These are phyloP conservation scores for Aythya baeri DNA, from an alignment of 2,113 vertebrate species.

Conservation along the genomic window DNA sequence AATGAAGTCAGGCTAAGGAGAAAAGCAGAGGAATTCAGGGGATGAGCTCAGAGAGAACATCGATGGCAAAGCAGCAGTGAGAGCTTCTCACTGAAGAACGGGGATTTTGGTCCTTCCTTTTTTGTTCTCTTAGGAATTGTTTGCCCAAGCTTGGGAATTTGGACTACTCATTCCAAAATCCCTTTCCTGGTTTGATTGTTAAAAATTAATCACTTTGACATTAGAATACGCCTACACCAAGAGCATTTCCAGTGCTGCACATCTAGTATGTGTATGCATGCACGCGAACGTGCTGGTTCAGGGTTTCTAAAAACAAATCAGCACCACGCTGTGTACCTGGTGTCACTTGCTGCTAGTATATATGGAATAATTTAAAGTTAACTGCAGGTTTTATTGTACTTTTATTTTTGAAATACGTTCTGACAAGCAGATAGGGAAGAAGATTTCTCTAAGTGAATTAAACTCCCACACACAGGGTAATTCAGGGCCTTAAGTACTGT, in stretches of 20 bases:
- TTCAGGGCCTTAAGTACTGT: not conserved
- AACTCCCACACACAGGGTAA: not conserved
- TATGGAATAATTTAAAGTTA: not conserved
- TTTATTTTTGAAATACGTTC: not conserved
- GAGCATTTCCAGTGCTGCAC: accelerated
- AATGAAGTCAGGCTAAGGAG: not conserved
- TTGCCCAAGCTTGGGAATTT: not conserved
- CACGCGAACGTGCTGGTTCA: not conserved
- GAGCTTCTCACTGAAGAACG: not conserved
- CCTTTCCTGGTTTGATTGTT: not conserved
- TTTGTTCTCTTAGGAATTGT: not conserved
- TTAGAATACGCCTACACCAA: not conserved
- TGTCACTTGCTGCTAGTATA: not conserved
- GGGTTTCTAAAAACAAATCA: not conserved
- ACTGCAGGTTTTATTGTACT: not conserved
- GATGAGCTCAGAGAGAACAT: not conserved
- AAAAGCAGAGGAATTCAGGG: not conserved
- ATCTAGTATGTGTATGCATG: accelerated
- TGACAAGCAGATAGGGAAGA: constrained; percentile 4
- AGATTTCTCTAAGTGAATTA: constrained; percentile 14
- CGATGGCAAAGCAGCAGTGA: not conserved
- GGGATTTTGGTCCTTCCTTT: not conserved
- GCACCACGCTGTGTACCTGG: not conserved
- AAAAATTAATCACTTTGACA: not conserved
- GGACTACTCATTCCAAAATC: not conserved